phyloP scores from a whole-genome alignment of 1,140 invertebrate species.

The Orius insidiosus region DNA sequence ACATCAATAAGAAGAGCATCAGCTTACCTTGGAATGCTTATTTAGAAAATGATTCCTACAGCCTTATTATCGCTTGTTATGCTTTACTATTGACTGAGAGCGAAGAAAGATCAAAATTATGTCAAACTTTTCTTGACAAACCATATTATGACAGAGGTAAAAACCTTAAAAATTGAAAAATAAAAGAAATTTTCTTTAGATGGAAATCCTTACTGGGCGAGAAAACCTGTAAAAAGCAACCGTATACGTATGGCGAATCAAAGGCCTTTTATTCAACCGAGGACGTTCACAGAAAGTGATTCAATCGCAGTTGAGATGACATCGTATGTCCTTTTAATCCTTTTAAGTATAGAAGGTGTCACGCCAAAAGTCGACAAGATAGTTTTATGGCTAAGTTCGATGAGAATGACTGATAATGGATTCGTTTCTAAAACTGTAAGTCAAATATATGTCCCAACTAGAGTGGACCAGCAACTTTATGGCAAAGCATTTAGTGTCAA shows the following conservation, averaged over 20 bases:
- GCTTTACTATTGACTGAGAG: conserved; percentile 29
- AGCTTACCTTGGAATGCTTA: conserved; percentile 19
- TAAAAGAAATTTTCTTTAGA: conserved; percentile 24
- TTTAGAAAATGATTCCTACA: conserved; percentile 29
- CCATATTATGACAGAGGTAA: not conserved
- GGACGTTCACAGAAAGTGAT: conserved; percentile 27
- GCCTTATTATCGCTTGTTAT: conserved; percentile 32
- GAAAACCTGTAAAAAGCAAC: conserved; percentile 14
- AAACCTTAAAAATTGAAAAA: no score
- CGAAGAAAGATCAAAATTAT: conserved; percentile 20
- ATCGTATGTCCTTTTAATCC: conserved; percentile 37
- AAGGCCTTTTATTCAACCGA: conserved; percentile 30
- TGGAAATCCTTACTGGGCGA: conserved; percentile 32
- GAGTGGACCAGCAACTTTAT: no score
- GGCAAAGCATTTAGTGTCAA: no score
- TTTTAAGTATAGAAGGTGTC: conserved; percentile 29
- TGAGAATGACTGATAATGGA: conserved; percentile 35
- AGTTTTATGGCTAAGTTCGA: conserved; percentile 39
- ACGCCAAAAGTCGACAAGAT: conserved; percentile 28
- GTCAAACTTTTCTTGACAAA: no score
- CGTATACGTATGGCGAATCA: conserved; percentile 30
- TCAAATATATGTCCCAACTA: no score
- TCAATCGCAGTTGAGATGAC: conserved; percentile 35
- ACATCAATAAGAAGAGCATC: conserved; percentile 1
- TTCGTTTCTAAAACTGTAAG: conserved; percentile 38